phyloP scores from a whole-genome alignment of 2,888 invertebrate genomes.

The Pseudococcus viburni region DNA sequence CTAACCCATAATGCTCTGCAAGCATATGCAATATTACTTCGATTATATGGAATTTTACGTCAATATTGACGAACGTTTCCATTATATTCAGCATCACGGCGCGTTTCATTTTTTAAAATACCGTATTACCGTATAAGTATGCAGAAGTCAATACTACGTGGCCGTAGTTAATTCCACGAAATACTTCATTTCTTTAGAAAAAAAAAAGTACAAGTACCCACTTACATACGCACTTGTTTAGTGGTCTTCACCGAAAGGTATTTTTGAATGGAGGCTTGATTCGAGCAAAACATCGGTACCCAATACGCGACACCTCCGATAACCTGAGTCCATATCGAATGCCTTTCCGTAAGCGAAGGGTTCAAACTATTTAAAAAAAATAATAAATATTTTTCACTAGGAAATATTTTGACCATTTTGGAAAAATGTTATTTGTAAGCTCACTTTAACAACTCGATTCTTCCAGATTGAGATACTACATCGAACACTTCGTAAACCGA shows the following conservation, averaged over 20 bases:
- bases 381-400: background rate
- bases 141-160: background rate
- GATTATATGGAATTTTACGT: background rate
- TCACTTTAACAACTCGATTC: conserved; percentile 85
- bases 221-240: conserved; percentile 81
- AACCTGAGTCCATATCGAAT: conserved; percentile 91
- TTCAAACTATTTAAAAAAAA: conserved; percentile 77
- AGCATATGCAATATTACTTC: background rate
- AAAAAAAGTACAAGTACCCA: conserved; percentile 61
- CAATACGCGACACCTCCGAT: conserved; percentile 93
- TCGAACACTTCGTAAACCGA: conserved; percentile 69
- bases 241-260: conserved; percentile 88
- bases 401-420: background rate
- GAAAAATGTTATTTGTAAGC: conserved; percentile 68
- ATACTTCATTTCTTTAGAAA: background rate
- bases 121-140: background rate
- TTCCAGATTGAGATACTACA: conserved; percentile 76
- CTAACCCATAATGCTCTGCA: conserved; percentile 83
- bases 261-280: conserved; percentile 94
- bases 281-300: conserved; percentile 92
- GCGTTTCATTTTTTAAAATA: background rate
- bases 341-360: conserved; percentile 85
- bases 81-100: background rate
- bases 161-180: background rate
- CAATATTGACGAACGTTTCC: conserved; percentile 15